Percentiles rank a stretch among this genome's conserved stretches.
Conservation (phyloP, 2,888 invertebrate species). For the Rambutsinella grinnellia region DNA sequence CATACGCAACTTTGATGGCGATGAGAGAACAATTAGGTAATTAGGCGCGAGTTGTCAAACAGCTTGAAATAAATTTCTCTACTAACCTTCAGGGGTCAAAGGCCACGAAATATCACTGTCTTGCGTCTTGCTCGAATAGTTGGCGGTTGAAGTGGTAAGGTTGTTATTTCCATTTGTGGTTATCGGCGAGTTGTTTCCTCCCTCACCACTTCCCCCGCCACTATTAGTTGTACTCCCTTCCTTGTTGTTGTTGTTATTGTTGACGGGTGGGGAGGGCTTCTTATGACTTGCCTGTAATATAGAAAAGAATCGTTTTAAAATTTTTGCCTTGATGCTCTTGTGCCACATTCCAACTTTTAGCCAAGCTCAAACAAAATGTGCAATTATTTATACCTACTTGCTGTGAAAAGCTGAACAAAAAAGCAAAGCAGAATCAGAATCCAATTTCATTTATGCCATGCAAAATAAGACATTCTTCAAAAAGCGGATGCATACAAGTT, state of each 20-base stretch:
- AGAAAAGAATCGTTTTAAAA: too few species aligned
- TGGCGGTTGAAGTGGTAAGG: constrained; percentile 53
- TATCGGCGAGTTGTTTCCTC: constrained; percentile 39
- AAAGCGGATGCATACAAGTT: background rate
- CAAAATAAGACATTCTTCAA: background rate
- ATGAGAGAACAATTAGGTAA: background rate
- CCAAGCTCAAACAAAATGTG: background rate
- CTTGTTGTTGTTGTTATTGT: constrained; percentile 56
- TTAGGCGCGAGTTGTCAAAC: background rate
- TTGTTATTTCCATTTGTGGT: constrained; percentile 48
- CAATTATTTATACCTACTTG: background rate
- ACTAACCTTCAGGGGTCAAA: constrained; percentile 65
- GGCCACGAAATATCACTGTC: constrained; percentile 65
- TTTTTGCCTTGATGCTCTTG: background rate
- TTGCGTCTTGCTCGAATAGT: constrained; percentile 57
- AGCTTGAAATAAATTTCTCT: too few species aligned
- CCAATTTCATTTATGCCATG: too few species aligned
- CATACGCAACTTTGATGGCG: too few species aligned
- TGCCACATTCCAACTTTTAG: too few species aligned
- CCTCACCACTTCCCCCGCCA: constrained; percentile 42
- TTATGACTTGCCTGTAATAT: constrained; percentile 60
- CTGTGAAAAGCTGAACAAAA: too few species aligned
- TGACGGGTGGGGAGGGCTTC: constrained; percentile 57
- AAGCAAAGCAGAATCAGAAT: too few species aligned
- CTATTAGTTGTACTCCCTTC: constrained; percentile 36